Percentiles rank a stretch among this genome's conserved stretches.
These are phyloP conservation scores for Rhinophrynus dorsalis DNA, from an alignment of 2,797 vertebrate species.

Conservation along the genomic window DNA sequence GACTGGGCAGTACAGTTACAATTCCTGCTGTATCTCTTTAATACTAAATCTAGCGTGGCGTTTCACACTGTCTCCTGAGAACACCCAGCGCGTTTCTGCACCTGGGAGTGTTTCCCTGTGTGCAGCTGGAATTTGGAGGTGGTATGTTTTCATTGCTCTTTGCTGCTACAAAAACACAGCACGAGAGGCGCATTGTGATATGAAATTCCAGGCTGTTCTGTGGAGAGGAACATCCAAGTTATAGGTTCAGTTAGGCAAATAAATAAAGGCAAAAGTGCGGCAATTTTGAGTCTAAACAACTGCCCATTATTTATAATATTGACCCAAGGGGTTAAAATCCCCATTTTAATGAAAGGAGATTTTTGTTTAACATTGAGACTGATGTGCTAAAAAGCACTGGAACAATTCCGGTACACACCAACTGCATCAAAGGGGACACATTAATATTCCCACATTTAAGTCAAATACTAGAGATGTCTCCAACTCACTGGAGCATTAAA, in stretches of 20 bases:
- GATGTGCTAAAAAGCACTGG: too few relatives aligned
- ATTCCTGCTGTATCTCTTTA: neutral
- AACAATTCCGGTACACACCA: too few relatives aligned
- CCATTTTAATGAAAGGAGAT: too few relatives aligned
- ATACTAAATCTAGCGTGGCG: constrained; percentile 13
- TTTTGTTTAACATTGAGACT: too few relatives aligned
- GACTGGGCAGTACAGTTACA: neutral
- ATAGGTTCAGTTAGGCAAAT: neutral
- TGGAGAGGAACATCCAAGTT: neutral
- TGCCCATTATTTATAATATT: too few relatives aligned
- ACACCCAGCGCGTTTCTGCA: constrained; percentile 3
- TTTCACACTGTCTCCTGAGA: neutral
- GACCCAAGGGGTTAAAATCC: too few relatives aligned
- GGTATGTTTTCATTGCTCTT: neutral
- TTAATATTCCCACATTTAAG: too few relatives aligned
- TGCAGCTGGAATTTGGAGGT: neutral
- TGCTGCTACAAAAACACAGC: constrained; percentile 12
- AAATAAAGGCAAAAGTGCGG: too few relatives aligned
- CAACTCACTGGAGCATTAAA: too few relatives aligned
- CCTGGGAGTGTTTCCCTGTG: neutral
- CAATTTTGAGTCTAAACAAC: too few relatives aligned
- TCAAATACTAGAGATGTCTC: too few relatives aligned
- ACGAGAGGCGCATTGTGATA: neutral
- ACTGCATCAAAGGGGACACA: too few relatives aligned
- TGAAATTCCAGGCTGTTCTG: neutral